Evolutionary conservation across 2,113 vertebrate species (phyloP).

Genomic region (Siphamia tubifer): DNA sequence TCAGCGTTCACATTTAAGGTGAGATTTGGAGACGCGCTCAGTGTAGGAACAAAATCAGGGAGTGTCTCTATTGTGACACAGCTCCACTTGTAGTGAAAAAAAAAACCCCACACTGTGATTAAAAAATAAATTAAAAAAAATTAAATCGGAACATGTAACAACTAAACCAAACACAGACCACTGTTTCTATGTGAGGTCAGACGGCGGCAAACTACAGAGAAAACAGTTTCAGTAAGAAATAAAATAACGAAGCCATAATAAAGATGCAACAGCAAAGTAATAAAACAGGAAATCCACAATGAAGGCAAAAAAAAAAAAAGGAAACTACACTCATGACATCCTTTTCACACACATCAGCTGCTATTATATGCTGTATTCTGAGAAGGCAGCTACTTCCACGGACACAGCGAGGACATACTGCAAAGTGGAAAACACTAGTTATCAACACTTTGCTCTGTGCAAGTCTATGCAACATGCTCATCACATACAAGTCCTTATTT

Average conservation of each 20-base stretch:
- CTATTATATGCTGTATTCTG: slow-evolving; percentile 5
- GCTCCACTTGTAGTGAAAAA: slow-evolving; percentile 80
- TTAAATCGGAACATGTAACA: slow-evolving; percentile 23
- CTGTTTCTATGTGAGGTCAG: neutral
- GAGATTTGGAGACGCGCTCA: neutral
- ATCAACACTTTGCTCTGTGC: neutral
- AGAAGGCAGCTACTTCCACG: slow-evolving; percentile 18
- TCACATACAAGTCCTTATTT: neutral
- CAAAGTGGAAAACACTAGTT: neutral
- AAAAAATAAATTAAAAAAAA: slow-evolving; percentile 28
- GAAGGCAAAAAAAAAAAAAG: slow-evolving; percentile 1
- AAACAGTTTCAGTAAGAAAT: neutral
- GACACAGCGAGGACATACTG: neutral
- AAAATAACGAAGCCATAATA: neutral
- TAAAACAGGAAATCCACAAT: neutral
- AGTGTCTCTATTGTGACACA: slow-evolving; percentile 59
- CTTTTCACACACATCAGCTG: slow-evolving; percentile 6
- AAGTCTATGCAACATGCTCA: slow-evolving; percentile 13
- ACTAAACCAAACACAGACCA: slow-evolving; percentile 74
- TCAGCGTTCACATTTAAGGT: neutral
- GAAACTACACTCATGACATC: neutral
- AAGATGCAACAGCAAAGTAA: neutral
- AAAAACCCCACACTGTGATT: too few species aligned
- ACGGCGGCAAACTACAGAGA: neutral
- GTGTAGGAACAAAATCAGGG: neutral